A percentile compares a stretch with the other conserved stretches of the same genome.
Evolutionary conservation across 2,113 vertebrate species (phyloP).

Genomic region (Eudorcas thomsonii): DNA sequence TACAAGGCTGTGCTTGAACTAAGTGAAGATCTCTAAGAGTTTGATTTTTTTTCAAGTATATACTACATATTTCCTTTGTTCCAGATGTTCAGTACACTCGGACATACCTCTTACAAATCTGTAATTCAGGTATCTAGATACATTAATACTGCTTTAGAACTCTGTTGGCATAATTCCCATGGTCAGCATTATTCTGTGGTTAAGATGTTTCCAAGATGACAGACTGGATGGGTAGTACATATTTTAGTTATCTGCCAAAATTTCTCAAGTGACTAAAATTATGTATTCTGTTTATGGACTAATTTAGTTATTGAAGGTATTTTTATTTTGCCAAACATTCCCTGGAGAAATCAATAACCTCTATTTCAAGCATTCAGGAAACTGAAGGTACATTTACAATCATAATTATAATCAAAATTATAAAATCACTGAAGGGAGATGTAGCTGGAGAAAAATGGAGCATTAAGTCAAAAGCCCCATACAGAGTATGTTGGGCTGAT

Average conservation of each 20-base stretch:
- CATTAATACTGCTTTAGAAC: background rate
- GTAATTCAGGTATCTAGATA: background rate
- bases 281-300: background rate
- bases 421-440: background rate
- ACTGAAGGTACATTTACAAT: background rate
- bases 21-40: background rate
- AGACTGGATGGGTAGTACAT: background rate
- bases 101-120: background rate
- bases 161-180: background rate
- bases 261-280: background rate
- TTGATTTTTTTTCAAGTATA: background rate
- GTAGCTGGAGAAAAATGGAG: background rate
- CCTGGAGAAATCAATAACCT: background rate
- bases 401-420: background rate
- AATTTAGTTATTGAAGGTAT: background rate
- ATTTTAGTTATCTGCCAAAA: background rate
- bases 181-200: background rate
- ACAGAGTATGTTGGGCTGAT: background rate
- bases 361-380: background rate
- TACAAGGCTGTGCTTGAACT: background rate
- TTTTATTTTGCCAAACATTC: background rate
- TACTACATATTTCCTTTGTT: background rate
- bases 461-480: background rate
- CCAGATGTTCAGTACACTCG: background rate
- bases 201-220: background rate